Base-by-base conservation (phyloP, 2,113 vertebrate genomes). In the Climacteris rufus region DNA sequence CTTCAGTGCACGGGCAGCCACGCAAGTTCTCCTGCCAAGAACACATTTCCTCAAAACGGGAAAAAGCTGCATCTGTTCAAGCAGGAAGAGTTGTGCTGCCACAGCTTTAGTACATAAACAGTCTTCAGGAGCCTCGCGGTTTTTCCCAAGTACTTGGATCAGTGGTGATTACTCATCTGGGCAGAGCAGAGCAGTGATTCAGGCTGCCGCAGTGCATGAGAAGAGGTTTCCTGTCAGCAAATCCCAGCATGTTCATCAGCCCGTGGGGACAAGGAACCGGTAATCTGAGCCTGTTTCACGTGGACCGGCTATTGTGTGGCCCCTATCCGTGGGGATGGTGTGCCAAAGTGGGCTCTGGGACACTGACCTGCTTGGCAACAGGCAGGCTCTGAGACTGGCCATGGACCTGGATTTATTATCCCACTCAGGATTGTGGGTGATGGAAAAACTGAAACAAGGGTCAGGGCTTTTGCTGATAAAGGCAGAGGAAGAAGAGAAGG, bases 241-340 rank as follows among this genome's bases (percentile, higher is more conserved):
- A 31, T 2, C 21, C n/a, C 33, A 5, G 50, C 6, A 1, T 8
- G 5, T 5, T 24, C 8, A 23, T 21, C 20, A 12, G 61, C 31
- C 86, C 2, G 0, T 0, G 5, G 80, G 60, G 72, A 83, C 12
- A 4, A 6, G 57, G 35, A 33, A 16, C 35, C 47, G 18, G 44
- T 11, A 15, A 40, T 6, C 13, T 2, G 23, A 9, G 39, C 39
- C 37, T 0, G 3, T 35, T 91, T 19, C 1, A 0, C 21, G 71
- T 3, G 27, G 11, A 18, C 2, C 0, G 2, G 47, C 71, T 30
- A 11, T 37, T 22, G 40, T n/a, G 30, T 1, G 2, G 17, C 25
- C 8, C n/a, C 1, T n/a, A 1, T 12, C 17, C 0, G 2, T 30
- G 0, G 3, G 11, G 14, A n/a, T 3, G 0, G 0, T 1, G 65